These are phyloP conservation scores for Gymnoscopelus braueri DNA, from an alignment of 2,797 vertebrate genomes.

Conservation along the genomic window DNA sequence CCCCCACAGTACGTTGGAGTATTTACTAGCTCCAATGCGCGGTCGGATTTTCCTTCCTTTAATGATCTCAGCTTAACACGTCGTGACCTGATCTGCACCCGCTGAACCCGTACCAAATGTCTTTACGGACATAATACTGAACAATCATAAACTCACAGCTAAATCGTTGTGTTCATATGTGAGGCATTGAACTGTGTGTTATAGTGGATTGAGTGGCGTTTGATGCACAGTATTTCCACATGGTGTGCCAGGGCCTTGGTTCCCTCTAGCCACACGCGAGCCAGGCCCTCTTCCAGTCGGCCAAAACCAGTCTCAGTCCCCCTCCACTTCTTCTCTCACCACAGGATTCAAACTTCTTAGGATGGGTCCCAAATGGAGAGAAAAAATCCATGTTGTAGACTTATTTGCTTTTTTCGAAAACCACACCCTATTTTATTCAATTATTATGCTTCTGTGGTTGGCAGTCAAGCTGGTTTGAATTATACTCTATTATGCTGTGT, in stretches of 20 bases:
- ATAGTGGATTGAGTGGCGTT: slow-evolving; percentile 54
- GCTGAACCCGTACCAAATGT: slow-evolving; percentile 30
- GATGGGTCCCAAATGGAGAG: slow-evolving; percentile 29
- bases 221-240: slow-evolving; percentile 74
- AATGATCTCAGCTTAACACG: slow-evolving; percentile 21
- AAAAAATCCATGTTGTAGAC: slow-evolving; percentile 68
- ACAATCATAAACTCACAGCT: slow-evolving; percentile 43
- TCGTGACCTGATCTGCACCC: slow-evolving; percentile 37
- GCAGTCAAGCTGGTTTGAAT: slow-evolving; percentile 78
- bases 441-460: slow-evolving; percentile 84
- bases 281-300: slow-evolving; percentile 63
- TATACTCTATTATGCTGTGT: slow-evolving; percentile 61
- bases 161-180: slow-evolving; percentile 49
- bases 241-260: slow-evolving; percentile 63
- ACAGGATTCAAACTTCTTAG: slow-evolving; percentile 65
- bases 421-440: slow-evolving; percentile 79
- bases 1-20: slow-evolving; percentile 3
- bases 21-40: slow-evolving; percentile 8
- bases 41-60: slow-evolving; percentile 2
- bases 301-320: slow-evolving; percentile 69
- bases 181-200: slow-evolving; percentile 62
- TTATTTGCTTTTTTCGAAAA: slow-evolving; percentile 80
- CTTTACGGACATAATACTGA: slow-evolving; percentile 19
- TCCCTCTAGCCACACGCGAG: slow-evolving; percentile 67
- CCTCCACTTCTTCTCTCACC: slow-evolving; percentile 65